These are phyloP conservation scores for Erpetoichthys calabaricus DNA, from an alignment of 2,797 vertebrate species.

Conservation along the genomic window DNA sequence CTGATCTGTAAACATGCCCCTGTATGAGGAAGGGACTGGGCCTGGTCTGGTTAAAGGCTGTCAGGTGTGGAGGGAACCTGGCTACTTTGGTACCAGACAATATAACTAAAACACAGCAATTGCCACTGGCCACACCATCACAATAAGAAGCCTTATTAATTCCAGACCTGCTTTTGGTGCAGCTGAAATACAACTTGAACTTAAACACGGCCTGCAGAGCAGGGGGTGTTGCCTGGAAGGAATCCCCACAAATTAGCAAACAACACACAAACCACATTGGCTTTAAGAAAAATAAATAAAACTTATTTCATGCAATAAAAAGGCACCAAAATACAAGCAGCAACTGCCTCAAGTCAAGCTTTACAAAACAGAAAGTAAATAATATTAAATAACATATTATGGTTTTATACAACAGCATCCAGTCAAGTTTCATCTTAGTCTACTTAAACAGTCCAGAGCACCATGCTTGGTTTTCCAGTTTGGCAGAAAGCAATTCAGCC, in stretches of 20 bases:
- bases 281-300: slow-evolving; percentile 98
- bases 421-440: slow-evolving; percentile 93
- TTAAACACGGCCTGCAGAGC: slow-evolving; percentile 13
- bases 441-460: slow-evolving; percentile 59
- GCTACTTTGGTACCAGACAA: too few relatives aligned
- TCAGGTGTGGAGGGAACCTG: too few relatives aligned
- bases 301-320: slow-evolving; percentile 64
- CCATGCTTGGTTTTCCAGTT: slow-evolving; percentile 87
- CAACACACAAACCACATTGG: slow-evolving; percentile 79
- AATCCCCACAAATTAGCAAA: slow-evolving; percentile 24
- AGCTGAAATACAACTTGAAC: slow-evolving; percentile 52
- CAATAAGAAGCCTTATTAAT: too few relatives aligned
- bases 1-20: too few relatives aligned
- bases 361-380: slow-evolving; percentile 53
- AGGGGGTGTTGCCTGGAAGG: too few relatives aligned
- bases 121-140: too few relatives aligned
- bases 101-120: too few relatives aligned
- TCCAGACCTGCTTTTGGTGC: slow-evolving; percentile 31
- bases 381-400: slow-evolving; percentile 84
- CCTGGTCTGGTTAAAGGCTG: too few relatives aligned
- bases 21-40: too few relatives aligned
- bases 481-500: slow-evolving; percentile 64
- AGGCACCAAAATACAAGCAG: slow-evolving; percentile 64
- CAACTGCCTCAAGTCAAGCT: slow-evolving; percentile 62
- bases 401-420: slow-evolving; percentile 88